Base-by-base conservation (phyloP, 2,797 vertebrate species). In the Hephaestus fuliginosus region DNA sequence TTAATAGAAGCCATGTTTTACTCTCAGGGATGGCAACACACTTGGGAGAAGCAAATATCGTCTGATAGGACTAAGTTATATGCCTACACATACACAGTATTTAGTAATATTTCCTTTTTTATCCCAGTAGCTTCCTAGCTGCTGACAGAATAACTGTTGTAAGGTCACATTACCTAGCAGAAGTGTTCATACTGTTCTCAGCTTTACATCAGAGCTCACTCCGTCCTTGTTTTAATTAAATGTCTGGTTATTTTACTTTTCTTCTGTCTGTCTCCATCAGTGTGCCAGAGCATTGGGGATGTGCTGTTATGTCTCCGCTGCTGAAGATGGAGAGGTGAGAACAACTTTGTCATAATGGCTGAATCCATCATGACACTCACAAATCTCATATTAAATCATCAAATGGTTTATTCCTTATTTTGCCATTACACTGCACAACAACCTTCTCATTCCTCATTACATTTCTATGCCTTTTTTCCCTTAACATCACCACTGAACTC, bases 281-380 rank as follows among this genome's bases (percentile, higher is more conserved):
- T 99, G 97, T 70, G 98, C 98, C 82, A 95, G 90, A 0, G 96
- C 98, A 66, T 91, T 99, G 80, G 97, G 98, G 55, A 90, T 98
- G 95, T 98, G 97, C 93, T 99, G 97, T 86, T 99, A 97, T 2
- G 95, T 99, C 12, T 97, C 97, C 53, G 96, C 97, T 51, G 95
- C 96, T 12, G 97, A 98, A 60, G 96, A 98, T 2, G 92, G 96
- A 52, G 97, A 99, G 96, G 98, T 99, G 88, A 93, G 90, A 77
- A 67, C 28, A 43, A 10, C 51, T 71, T 64, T 1, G 7, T 48
- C n/a, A 71, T 1, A 46, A n/a, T 61, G 11, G 17, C 46, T 41
- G 11, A 78, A 48, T 71, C 56, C 22, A 51, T 56, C 4, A 6
- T 9, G 20, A 49, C n/a, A 12, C 6, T 25, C n/a, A 20, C 2